Conservation (phyloP, 2,113 vertebrate species). For the Aspiorhynchus laticeps region DNA sequence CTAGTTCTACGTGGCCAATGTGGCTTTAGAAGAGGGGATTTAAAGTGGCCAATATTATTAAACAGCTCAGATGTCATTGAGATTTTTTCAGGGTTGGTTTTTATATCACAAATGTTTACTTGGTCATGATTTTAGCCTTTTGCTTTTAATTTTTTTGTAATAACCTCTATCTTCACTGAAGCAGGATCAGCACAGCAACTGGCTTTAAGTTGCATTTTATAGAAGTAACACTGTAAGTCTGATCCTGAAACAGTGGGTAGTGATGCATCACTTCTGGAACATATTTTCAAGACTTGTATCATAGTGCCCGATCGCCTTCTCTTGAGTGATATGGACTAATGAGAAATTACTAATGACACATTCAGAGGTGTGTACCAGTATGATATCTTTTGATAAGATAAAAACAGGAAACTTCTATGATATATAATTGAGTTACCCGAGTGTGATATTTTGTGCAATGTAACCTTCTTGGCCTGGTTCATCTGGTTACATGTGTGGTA, state of each 20-base stretch:
- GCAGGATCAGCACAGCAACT: background rate
- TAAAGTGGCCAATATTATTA: background rate
- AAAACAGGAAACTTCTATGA: background rate
- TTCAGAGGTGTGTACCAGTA: conserved; percentile 39
- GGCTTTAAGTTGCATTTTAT: background rate
- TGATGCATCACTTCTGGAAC: background rate
- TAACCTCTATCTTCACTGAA: background rate
- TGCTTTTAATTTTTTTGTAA: background rate
- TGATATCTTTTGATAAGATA: conserved; percentile 45
- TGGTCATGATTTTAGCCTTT: conserved; percentile 9
- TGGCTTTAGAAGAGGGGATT: background rate
- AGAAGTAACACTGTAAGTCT: background rate
- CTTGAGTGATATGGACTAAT: background rate
- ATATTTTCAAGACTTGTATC: conserved; percentile 4
- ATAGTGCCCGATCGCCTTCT: conserved; percentile 17
- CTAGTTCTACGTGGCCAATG: background rate
- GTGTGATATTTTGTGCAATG: conserved; percentile 57
- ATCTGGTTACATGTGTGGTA: conserved; percentile 24
- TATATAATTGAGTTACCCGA: background rate
- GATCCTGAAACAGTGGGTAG: background rate
- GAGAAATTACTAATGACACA: background rate
- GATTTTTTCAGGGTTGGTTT: background rate
- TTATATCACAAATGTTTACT: conserved; percentile 18
- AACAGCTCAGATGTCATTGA: background rate
- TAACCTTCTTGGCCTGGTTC: conserved; percentile 32